Base-by-base conservation (phyloP, 2,113 vertebrate species). In the Columba janthina region DNA sequence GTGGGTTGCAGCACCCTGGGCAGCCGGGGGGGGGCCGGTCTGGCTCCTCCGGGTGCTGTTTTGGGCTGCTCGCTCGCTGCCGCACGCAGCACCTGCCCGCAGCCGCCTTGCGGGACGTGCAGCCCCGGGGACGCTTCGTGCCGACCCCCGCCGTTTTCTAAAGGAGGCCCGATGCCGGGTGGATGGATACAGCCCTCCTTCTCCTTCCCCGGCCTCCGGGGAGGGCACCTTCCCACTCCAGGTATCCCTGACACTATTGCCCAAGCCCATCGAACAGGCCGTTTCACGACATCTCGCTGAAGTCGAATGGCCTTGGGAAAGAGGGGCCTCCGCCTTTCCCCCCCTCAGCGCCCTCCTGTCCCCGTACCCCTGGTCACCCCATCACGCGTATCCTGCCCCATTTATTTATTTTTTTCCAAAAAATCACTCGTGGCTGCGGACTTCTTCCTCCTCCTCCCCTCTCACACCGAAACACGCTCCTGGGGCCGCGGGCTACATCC, bases 311-410 rank as follows among this genome's bases (percentile, higher is more conserved):
- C 69, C 66, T 92, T 75, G 64, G 69, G 58, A 87, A 71, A 57
- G 32, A n/a, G 25, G 76, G 62, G 8, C 29, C 16, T 85, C 26
- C 28, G 38, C 38, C 6, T 60, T 88, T 36, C 72, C 21, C 15
- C 71, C 2, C 11, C 28, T 36, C 18, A 29, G 6, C 5, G 12
- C 2, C 12, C 7, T 14, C 0, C 0, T 13, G 20, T 3, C 8
- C 2, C 24, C 2, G 29, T 5, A 10, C 6, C 14, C 29, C 3
- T 1, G 29, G 32, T 11, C 44, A 8, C 3, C 0, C 15, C 25
- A 28, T 12, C 34, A 24, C 1, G 2, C 19, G 21, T 6, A 48
- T 36, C 3, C 12, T 40, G 15, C 24, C 16, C 34, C 38, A 38
- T 56, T 61, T 69, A 40, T 71, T 22, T 40, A 20, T 57, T 50